Conservation (phyloP, 35 echinoderm and acorn worm genomes). For the Heliocidaris erythrogramma region DNA sequence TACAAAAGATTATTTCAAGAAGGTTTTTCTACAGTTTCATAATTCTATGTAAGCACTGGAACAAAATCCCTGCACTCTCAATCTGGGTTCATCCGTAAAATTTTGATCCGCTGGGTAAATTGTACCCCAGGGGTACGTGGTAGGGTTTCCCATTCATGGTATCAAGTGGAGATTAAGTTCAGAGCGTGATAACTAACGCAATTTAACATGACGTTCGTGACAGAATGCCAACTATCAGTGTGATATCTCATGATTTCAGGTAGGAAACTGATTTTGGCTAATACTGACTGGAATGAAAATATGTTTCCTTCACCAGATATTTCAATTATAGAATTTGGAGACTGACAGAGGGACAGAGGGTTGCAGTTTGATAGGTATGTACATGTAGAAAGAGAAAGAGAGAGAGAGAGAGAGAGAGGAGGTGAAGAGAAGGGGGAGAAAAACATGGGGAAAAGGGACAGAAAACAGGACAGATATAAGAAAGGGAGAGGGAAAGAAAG, state of each 20-base stretch:
- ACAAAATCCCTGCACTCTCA: not conserved
- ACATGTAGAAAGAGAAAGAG: not conserved
- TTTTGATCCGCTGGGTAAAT: slow-evolving; percentile 2
- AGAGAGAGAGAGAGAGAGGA: not conserved
- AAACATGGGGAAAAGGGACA: no score
- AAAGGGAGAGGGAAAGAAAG: no score
- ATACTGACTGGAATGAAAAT: not conserved
- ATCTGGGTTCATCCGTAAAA: not conserved
- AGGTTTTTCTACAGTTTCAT: not conserved
- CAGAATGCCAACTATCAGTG: not conserved
- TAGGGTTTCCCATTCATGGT: slow-evolving; percentile 15
- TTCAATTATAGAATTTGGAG: not conserved
- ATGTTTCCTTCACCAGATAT: not conserved
- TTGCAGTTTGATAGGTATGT: not conserved
- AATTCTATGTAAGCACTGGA: not conserved
- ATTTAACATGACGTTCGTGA: not conserved
- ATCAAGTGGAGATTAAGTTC: not conserved
- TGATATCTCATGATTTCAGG: not conserved
- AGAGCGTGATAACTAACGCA: not conserved
- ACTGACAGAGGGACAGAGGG: not conserved
- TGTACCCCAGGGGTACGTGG: not conserved
- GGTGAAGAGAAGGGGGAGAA: not conserved
- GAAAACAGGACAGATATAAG: no score
- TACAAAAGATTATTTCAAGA: not conserved
- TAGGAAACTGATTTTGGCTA: not conserved